Evolutionary conservation across 2,113 vertebrate species (phyloP).

Genomic region (Actinemys pallida): DNA sequence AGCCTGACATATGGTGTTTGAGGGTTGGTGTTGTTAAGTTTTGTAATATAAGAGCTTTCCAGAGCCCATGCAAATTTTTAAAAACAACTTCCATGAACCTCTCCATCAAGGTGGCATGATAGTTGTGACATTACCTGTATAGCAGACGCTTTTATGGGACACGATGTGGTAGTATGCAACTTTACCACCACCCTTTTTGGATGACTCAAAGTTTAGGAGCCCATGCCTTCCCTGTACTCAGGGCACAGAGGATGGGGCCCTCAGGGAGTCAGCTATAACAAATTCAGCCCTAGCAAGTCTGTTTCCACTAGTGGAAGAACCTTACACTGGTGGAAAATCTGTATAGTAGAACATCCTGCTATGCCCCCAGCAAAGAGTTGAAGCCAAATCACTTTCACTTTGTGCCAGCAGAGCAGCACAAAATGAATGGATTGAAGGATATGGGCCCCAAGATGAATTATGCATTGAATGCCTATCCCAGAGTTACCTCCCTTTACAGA

Average conservation of each 20-base stretch:
- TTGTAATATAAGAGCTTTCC: background rate
- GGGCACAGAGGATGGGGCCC: background rate
- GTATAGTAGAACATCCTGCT: background rate
- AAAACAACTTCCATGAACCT: too few relatives aligned
- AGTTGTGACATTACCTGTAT: background rate
- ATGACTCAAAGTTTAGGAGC: background rate
- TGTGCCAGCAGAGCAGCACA: background rate
- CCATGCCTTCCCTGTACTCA: background rate
- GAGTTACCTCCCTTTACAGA: background rate
- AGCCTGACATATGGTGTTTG: background rate
- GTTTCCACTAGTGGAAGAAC: background rate
- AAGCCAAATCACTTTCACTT: background rate
- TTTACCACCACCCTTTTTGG: too few relatives aligned
- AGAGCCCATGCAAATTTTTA: too few relatives aligned
- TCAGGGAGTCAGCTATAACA: background rate
- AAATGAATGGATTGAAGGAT: background rate
- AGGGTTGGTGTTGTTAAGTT: background rate
- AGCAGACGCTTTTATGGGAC: background rate
- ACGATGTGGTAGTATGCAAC: background rate
- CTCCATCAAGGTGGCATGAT: background rate
- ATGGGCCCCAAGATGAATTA: background rate
- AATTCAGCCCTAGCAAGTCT: background rate
- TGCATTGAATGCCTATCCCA: fast-evolving
- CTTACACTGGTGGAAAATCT: background rate
- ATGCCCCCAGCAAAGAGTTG: background rate